Conservation (phyloP, 2,113 vertebrate genomes). For the Rhinolophus sinicus region DNA sequence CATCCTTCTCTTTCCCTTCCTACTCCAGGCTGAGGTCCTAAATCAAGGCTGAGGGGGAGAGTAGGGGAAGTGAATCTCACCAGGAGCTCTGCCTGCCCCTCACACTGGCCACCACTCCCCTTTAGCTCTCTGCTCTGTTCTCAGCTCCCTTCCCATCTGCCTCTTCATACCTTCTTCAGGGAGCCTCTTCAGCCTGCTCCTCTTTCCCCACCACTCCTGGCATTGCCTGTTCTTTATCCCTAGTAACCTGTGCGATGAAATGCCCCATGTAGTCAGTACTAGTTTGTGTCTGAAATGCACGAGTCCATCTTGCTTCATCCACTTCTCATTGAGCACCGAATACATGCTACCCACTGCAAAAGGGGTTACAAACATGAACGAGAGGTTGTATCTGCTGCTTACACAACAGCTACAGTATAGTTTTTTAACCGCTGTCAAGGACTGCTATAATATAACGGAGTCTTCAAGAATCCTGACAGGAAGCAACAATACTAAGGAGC, state of each 20-base stretch:
- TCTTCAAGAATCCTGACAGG: background rate
- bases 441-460: background rate
- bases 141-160: background rate
- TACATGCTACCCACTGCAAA: background rate
- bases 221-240: background rate
- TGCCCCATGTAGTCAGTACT: too few relatives aligned
- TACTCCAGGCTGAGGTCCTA: background rate
- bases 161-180: background rate
- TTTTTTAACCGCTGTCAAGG: background rate
- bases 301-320: background rate
- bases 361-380: background rate
- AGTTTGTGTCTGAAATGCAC: background rate
- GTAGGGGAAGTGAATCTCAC: background rate
- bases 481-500: background rate
- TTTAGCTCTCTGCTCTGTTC: accelerated
- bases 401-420: background rate
- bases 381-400: background rate
- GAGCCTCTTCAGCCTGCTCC: background rate
- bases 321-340: background rate
- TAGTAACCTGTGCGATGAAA: background rate
- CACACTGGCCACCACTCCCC: too few relatives aligned
- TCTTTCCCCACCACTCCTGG: accelerated
- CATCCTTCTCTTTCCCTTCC: background rate
- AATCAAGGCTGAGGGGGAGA: background rate
- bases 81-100: too few relatives aligned